Percentiles rank a stretch among this genome's conserved stretches.
phyloP scores from a whole-genome alignment of 2,113 vertebrate species.

The Lasiurus cinereus region DNA sequence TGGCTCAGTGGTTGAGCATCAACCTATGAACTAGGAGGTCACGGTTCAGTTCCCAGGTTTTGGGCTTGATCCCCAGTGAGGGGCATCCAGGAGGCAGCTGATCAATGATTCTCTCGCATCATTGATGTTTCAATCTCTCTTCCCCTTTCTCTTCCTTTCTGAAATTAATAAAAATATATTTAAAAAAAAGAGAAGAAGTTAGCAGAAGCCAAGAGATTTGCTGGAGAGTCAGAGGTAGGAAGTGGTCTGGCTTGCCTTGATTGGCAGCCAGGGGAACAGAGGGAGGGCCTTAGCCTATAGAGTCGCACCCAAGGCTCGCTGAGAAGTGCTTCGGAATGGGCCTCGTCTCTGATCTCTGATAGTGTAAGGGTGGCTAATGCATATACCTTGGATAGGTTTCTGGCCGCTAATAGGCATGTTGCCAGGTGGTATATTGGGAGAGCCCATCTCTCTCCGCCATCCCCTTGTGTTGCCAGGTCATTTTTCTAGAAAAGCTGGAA shows the following conservation, averaged over 20 bases:
- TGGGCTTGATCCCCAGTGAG: too few relatives aligned
- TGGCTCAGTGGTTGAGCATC: too few relatives aligned
- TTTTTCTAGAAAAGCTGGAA: slow-evolving; percentile 43
- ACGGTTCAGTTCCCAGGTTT: too few relatives aligned
- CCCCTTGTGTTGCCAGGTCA: neutral
- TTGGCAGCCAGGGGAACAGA: neutral
- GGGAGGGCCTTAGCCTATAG: too few relatives aligned
- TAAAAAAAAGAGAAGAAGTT: neutral
- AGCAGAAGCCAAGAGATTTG: neutral
- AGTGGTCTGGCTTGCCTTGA: neutral
- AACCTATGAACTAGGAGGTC: too few relatives aligned
- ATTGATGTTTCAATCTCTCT: too few relatives aligned
- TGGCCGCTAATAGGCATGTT: neutral
- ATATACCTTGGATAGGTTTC: neutral
- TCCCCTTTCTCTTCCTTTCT: too few relatives aligned
- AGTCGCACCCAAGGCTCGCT: neutral
- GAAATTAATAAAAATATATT: too few relatives aligned
- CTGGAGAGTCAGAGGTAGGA: neutral
- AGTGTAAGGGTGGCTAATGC: neutral
- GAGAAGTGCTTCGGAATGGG: neutral
- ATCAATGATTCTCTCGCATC: too few relatives aligned
- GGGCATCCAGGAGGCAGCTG: too few relatives aligned
- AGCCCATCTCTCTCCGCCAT: neutral
- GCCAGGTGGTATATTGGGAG: neutral
- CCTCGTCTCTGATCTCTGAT: neutral